Evolutionary conservation across 2,888 invertebrate genomes (phyloP), one percentile per base, ranked within the genome.

Genomic region (Pelosia muscerda): DNA sequence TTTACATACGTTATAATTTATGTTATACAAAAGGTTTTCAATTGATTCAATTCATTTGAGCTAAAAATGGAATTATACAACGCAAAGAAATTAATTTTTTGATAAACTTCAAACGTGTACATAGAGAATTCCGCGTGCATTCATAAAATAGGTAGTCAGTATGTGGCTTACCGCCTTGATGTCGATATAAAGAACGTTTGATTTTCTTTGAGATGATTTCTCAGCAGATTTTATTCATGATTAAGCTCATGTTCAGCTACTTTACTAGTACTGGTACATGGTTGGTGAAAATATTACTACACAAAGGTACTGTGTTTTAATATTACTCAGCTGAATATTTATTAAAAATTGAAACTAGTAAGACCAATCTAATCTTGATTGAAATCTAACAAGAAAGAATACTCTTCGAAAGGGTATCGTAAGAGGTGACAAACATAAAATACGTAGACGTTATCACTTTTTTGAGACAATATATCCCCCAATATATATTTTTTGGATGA

Each of bases 71-170:
- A 62, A 42, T 62, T n/a, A 62, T 62, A 61, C 60, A 62, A 62
- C 49, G 66, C 66, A 62, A 56, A 42, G 28, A 66, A 66, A 66
- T 66, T 66, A 26, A 55, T 66, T 66, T 66, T 60, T 61, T 22
- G 55, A 61, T 61, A 66, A 55, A 55, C 25, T 59, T 65, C 59
- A 53, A 65, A 61, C 60, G 55, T 55, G 15, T 38, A 38, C 15
- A 60, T 66, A 19, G 55, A 55, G 38, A 66, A 66, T 66, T 66
- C 66, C 28, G 15, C 19, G 61, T 66, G 31, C 66, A 38, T 61
- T 61, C 26, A 66, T 55, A 66, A 66, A 66, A 66, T 61, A 61
- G 26, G 19, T 60, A 26, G 60, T 38, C 55, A 38, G 31, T 54
- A 54, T 34, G 58, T 22, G 54, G 34, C 59, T 65, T 22, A 26